Percentiles rank a stretch among this genome's conserved stretches.
Evolutionary conservation across 1,140 invertebrate species (phyloP).

Genomic region (Portunus trituberculatus): DNA sequence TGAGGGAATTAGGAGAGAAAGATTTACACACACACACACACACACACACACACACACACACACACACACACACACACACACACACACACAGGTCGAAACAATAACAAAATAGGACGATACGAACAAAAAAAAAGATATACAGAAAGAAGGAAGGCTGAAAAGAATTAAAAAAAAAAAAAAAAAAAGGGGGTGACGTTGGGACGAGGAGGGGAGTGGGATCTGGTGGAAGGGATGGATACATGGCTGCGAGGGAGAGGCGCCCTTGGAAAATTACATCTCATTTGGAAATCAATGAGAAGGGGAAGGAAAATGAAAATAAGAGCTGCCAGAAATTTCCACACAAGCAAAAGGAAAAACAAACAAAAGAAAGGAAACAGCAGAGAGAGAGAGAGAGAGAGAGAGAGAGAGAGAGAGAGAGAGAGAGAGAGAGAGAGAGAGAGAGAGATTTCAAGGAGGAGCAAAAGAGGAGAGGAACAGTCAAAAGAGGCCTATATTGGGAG

Average conservation of each 20-base stretch:
- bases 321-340: neutral
- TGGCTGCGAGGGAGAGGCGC: neutral
- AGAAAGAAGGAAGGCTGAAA: neutral
- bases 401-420: no score
- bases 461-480: neutral
- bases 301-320: neutral
- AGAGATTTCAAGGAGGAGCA: neutral
- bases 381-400: no score
- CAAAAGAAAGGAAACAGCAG: no score
- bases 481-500: neutral
- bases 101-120: no score
- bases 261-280: constrained; percentile 22
- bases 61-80: constrained; percentile 1
- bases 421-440: constrained; percentile 16
- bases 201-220: no score
- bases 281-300: constrained; percentile 14
- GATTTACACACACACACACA: constrained; percentile 10
- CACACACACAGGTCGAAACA: neutral
- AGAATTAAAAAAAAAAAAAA: neutral
- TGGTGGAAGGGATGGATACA: no score
- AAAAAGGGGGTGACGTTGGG: no score
- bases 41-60: constrained; percentile 6
- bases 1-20: neutral
- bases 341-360: no score
- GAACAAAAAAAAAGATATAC: neutral